These are phyloP conservation scores for Bettongia penicillata DNA, from an alignment of 2,113 vertebrate species.

Conservation along the genomic window DNA sequence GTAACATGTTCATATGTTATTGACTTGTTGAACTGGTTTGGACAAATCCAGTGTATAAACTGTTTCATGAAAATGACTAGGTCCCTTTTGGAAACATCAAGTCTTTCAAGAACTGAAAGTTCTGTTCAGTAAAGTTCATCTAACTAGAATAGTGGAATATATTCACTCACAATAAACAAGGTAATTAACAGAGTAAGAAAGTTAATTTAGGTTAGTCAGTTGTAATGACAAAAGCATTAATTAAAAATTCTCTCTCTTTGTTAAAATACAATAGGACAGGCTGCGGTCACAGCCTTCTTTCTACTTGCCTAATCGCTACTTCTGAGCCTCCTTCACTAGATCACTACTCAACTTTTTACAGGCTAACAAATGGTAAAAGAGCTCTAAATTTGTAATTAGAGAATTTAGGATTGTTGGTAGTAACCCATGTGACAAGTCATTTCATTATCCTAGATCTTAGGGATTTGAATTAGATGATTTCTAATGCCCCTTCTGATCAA, in stretches of 20 bases:
- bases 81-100: background rate
- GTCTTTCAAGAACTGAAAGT: constrained; percentile 1
- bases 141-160: background rate
- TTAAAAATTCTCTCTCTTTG: constrained; percentile 8
- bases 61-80: background rate
- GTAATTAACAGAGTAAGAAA: constrained; percentile 13
- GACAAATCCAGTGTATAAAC: background rate
- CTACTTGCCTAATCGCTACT: no score
- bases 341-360: background rate
- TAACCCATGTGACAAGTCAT: background rate
- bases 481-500: background rate
- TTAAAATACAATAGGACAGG: background rate
- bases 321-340: no score
- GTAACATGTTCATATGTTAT: background rate
- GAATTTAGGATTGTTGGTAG: background rate
- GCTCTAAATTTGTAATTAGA: background rate
- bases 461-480: background rate
- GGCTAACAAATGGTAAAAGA: background rate
- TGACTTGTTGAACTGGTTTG: background rate
- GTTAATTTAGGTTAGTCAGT: background rate
- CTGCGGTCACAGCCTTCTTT: no score
- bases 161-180: constrained; percentile 37
- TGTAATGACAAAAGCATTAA: constrained; percentile 33
- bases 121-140: background rate
- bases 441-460: background rate